Conservation (phyloP, 2,797 vertebrate genomes). For the Phaenicophaeus curvirostris region DNA sequence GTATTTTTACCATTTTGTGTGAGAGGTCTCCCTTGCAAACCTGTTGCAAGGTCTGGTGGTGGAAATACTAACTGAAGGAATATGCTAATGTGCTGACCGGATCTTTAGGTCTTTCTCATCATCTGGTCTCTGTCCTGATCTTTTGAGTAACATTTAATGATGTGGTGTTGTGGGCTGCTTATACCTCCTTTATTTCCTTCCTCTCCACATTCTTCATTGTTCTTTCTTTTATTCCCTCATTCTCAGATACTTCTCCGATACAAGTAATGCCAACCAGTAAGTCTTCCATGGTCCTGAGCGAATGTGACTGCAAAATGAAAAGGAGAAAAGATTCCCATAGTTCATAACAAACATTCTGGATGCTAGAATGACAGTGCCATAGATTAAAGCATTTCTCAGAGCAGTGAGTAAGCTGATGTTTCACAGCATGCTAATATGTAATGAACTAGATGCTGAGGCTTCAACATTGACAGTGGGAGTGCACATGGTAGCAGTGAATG, state of each 20-base stretch:
- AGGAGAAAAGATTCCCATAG: background rate
- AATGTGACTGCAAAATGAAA: background rate
- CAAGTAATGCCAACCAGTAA: background rate
- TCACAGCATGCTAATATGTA: background rate
- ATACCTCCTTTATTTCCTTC: background rate
- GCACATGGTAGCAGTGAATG: background rate
- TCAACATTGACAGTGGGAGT: background rate
- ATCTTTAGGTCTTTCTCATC: background rate
- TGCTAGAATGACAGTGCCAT: background rate
- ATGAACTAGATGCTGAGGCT: background rate
- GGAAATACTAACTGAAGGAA: background rate
- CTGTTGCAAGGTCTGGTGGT: background rate
- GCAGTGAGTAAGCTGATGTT: background rate
- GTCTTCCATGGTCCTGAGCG: background rate
- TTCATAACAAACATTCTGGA: background rate
- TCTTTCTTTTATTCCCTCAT: background rate
- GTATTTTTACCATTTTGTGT: background rate
- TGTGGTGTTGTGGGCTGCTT: background rate
- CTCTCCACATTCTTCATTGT: background rate
- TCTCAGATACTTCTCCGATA: background rate
- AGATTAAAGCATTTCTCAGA: slow-evolving; percentile 6
- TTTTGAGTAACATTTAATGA: background rate
- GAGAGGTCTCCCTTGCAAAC: background rate
- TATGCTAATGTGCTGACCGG: background rate
- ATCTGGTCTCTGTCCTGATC: background rate